A percentile compares a stretch with the other conserved stretches of the same genome.
phyloP scores from a whole-genome alignment of 2,797 vertebrate genomes.

The Trichosurus vulpecula region DNA sequence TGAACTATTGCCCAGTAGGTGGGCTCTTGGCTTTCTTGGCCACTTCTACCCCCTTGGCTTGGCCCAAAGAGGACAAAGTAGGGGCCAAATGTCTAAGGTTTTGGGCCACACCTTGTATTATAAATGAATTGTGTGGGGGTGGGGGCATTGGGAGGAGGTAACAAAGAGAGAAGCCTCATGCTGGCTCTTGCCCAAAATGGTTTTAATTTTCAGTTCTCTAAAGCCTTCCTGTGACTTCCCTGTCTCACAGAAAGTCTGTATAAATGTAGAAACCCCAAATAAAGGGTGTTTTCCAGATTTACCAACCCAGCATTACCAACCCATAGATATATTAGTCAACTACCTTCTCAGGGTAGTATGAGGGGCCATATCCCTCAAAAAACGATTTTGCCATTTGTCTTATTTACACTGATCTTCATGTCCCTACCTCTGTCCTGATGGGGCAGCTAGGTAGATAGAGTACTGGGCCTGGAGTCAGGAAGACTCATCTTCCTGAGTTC shows the following conservation, averaged over 20 bases:
- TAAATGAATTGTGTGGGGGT: neutral
- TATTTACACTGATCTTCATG: neutral
- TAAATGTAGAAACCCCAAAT: slow-evolving; percentile 72
- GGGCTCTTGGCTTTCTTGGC: neutral
- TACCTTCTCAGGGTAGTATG: neutral
- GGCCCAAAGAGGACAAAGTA: neutral
- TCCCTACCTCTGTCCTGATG: neutral
- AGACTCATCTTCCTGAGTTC: neutral
- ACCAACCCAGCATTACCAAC: neutral
- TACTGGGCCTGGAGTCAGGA: neutral
- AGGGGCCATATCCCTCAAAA: neutral
- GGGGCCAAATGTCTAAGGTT: neutral
- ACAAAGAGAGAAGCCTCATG: slow-evolving; percentile 61
- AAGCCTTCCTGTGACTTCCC: slow-evolving; percentile 62
- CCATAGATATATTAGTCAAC: neutral
- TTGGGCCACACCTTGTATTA: neutral
- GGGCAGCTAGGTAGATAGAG: neutral
- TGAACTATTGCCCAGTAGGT: neutral
- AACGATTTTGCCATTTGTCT: neutral
- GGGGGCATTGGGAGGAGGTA: neutral
- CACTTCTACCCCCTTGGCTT: neutral
- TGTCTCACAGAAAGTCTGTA: neutral
- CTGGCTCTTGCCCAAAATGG: neutral
- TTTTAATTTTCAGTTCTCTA: slow-evolving; percentile 70
- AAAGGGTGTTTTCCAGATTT: slow-evolving; percentile 48